These are phyloP conservation scores for Takifugu rubripes DNA, from an alignment of 2,797 vertebrate genomes.

Conservation along the genomic window DNA sequence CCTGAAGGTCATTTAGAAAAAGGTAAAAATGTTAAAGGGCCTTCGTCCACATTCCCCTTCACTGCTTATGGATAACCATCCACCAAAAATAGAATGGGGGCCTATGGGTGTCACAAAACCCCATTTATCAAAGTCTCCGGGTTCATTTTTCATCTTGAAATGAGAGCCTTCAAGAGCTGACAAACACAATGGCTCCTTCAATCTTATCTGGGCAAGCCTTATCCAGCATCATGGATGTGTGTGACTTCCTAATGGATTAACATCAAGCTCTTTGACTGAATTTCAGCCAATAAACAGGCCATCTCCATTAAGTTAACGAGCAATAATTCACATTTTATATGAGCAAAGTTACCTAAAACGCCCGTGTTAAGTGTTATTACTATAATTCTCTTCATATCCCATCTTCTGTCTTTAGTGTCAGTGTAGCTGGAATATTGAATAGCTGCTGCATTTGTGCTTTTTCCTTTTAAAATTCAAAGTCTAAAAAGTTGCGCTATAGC, in stretches of 20 bases:
- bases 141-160: conserved; percentile 84
- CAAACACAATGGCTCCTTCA: conserved; percentile 81
- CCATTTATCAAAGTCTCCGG: conserved; percentile 83
- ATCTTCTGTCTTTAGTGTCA: conserved; percentile 23
- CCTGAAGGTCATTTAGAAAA: conserved; percentile 81
- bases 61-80: conserved; percentile 68
- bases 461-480: conserved; percentile 38
- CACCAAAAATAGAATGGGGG: conserved; percentile 78
- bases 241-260: conserved; percentile 65
- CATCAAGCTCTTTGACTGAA: conserved; percentile 59
- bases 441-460: conserved; percentile 15
- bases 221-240: conserved; percentile 58
- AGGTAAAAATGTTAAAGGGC: conserved; percentile 80
- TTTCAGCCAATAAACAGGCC: conserved; percentile 46
- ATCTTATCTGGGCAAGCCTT: conserved; percentile 73
- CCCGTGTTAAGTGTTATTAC: conserved; percentile 35
- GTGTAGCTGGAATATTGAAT: conserved; percentile 30
- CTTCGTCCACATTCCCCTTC: conserved; percentile 63
- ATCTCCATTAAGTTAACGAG: conserved; percentile 48
- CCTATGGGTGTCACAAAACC: conserved; percentile 76
- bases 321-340: conserved; percentile 40
- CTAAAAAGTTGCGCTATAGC: conserved; percentile 8
- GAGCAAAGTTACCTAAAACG: conserved; percentile 33
- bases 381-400: conserved; percentile 14
- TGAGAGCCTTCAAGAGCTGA: conserved; percentile 80